Conservation (phyloP, 2,113 vertebrate genomes). For the Callorhinus ursinus region DNA sequence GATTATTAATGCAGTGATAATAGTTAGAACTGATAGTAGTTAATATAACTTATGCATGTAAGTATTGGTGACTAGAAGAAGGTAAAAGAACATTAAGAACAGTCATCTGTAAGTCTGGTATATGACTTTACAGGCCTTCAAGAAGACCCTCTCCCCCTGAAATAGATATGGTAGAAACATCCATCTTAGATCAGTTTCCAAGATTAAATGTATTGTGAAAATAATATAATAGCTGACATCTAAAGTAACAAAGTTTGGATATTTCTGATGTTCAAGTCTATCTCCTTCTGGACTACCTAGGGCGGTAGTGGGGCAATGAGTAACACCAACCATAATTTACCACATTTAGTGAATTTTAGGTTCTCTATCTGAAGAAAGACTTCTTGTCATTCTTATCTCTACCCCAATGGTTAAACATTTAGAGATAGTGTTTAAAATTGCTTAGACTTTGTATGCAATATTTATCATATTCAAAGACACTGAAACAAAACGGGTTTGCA, state of each 20-base stretch:
- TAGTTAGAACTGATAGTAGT: background rate
- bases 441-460: background rate
- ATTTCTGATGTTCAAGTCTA: background rate
- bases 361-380: conserved; percentile 74
- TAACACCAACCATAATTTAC: conserved; percentile 43
- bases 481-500: background rate
- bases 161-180: background rate
- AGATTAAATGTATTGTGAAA: background rate
- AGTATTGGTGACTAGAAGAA: background rate
- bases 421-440: conserved; percentile 22
- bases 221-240: conserved; percentile 4
- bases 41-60: background rate
- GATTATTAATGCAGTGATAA: background rate
- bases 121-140: background rate
- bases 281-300: background rate
- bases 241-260: background rate
- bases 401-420: background rate
- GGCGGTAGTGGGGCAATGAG: background rate
- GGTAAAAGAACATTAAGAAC: background rate
- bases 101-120: background rate
- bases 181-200: background rate
- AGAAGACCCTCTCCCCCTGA: background rate
- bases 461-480: background rate
- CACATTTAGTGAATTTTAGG: background rate
- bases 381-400: conserved; percentile 67